Evolutionary conservation across 2,797 vertebrate species (phyloP).

Genomic region (Micromesistius poutassou): DNA sequence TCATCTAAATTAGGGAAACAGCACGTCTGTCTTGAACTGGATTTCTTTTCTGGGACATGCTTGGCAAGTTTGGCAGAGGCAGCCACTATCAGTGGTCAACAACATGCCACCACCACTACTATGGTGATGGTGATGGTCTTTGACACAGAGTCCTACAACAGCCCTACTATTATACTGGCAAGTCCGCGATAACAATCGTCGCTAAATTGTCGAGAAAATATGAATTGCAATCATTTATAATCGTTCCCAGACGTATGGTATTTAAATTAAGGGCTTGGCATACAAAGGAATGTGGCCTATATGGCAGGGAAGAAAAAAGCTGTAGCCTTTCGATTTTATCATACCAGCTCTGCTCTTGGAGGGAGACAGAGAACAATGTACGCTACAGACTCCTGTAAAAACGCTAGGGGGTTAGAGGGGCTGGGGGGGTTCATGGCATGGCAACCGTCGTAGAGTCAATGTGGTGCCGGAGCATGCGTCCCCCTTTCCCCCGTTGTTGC

Average conservation of each 20-base stretch:
- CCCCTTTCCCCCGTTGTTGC: constrained; percentile 32
- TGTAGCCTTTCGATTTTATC: constrained; percentile 18
- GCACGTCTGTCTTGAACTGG: neutral
- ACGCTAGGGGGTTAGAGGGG: constrained; percentile 13
- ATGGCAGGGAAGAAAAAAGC: constrained; percentile 14
- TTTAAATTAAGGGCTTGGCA: constrained; percentile 21
- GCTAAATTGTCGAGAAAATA: neutral
- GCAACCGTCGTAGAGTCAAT: neutral
- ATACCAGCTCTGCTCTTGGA: constrained; percentile 10
- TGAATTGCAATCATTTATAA: neutral
- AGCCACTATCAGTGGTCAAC: neutral
- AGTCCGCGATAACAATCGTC: neutral
- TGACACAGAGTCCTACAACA: neutral
- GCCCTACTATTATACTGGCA: neutral
- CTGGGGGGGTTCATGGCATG: neutral
- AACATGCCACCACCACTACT: neutral
- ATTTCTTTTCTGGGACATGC: neutral
- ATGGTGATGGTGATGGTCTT: neutral
- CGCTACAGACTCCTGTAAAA: constrained; percentile 34
- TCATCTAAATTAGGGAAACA: constrained; percentile 13
- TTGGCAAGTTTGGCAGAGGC: constrained; percentile 14
- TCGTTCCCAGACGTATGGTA: neutral
- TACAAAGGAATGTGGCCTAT: neutral
- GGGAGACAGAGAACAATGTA: constrained; percentile 13
- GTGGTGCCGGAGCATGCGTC: constrained; percentile 24